A percentile compares a stretch with the other conserved stretches of the same genome.
These are phyloP conservation scores for Masticophis lateralis DNA, from an alignment of 2,797 vertebrate species.

Conservation along the genomic window DNA sequence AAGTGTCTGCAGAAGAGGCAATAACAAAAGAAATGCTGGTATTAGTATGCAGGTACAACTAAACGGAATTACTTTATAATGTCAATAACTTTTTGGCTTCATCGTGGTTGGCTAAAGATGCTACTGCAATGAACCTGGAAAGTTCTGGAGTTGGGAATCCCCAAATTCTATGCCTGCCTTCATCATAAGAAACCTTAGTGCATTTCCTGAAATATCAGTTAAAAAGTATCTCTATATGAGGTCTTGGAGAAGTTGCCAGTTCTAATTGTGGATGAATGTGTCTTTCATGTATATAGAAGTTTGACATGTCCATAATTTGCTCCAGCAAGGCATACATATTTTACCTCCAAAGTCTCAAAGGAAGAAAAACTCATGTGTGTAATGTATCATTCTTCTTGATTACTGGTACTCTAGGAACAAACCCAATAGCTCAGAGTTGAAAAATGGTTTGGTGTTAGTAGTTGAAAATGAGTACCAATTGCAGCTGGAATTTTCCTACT, in stretches of 20 bases:
- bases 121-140: background rate
- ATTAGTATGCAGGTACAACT: background rate
- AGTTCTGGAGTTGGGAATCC: background rate
- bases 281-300: background rate
- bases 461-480: background rate
- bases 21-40: background rate
- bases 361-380: background rate
- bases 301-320: background rate
- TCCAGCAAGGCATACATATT: background rate
- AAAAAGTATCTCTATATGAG: background rate
- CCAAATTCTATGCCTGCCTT: background rate
- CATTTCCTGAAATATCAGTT: background rate
- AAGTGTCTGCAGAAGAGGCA: background rate
- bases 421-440: background rate
- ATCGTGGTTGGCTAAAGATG: background rate
- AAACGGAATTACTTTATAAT: background rate
- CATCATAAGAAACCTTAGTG: background rate
- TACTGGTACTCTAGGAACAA: background rate
- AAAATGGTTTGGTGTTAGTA: background rate
- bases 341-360: background rate
- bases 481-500: background rate
- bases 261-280: background rate
- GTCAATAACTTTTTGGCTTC: background rate
- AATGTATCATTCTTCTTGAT: background rate
- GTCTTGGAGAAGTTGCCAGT: background rate